phyloP scores from a whole-genome alignment of 2,113 vertebrate genomes.

The Amphilophus citrinellus region DNA sequence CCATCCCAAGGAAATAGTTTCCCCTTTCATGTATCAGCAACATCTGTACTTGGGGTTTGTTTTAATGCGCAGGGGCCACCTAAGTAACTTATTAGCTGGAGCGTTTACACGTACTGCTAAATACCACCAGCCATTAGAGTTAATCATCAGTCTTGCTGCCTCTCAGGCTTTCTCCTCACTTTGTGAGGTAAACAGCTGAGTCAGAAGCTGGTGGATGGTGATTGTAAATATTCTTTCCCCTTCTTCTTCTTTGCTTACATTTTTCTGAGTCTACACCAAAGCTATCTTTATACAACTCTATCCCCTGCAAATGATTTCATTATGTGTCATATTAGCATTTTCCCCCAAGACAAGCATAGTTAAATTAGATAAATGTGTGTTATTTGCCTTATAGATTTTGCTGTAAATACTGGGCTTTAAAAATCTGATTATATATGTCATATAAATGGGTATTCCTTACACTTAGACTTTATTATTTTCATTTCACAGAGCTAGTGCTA shows the following conservation, averaged over 20 bases:
- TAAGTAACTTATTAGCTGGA: constrained; percentile 31
- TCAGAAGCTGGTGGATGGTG: neutral
- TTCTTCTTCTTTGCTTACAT: neutral
- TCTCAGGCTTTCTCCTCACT: constrained; percentile 17
- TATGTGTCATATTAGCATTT: neutral
- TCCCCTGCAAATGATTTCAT: neutral
- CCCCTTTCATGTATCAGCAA: neutral
- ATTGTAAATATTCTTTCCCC: constrained; percentile 1
- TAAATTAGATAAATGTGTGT: neutral
- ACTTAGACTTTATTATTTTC: neutral
- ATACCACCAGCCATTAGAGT: constrained; percentile 20
- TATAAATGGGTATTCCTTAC: neutral
- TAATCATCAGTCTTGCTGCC: constrained; percentile 40
- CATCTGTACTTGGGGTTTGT: constrained; percentile 13
- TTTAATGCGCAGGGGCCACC: constrained; percentile 3
- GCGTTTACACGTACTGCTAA: constrained; percentile 36
- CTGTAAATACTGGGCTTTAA: neutral
- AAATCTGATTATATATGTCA: neutral
- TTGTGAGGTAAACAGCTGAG: constrained; percentile 42
- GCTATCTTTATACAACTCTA: neutral
- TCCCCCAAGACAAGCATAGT: neutral
- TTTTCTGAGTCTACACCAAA: neutral
- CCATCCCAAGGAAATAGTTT: neutral
- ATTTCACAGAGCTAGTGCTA: neutral
- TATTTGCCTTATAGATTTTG: neutral